These are phyloP conservation scores for Chaenodraco wilsoni DNA, from an alignment of 2,797 vertebrate species.

Conservation along the genomic window DNA sequence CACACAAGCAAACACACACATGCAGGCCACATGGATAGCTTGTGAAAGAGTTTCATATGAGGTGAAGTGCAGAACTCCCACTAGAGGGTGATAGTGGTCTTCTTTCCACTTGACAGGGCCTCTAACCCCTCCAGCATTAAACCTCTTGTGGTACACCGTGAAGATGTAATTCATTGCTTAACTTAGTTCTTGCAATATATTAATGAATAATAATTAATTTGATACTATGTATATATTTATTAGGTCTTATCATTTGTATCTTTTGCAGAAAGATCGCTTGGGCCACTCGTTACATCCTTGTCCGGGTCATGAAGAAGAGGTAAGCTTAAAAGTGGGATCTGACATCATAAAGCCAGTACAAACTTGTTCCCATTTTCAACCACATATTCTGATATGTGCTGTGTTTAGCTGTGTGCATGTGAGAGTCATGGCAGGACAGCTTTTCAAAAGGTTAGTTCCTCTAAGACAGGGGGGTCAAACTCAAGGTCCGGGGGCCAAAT, in stretches of 20 bases:
- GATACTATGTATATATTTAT: not conserved
- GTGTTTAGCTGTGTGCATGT: accelerated
- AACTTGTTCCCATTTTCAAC: not conserved
- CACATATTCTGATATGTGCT: not conserved
- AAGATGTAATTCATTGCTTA: not conserved
- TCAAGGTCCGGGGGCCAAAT: no score
- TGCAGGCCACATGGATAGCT: not conserved
- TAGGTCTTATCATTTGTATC: slow-evolving; percentile 2
- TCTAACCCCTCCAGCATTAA: not conserved
- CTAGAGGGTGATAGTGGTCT: slow-evolving; percentile 76
- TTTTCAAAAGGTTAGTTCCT: not conserved
- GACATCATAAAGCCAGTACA: not conserved
- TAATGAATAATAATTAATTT: not conserved
- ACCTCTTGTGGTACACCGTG: not conserved
- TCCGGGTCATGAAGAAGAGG: slow-evolving; percentile 89
- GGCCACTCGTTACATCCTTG: slow-evolving; percentile 86
- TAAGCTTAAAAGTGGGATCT: slow-evolving; percentile 63
- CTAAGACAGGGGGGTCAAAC: not conserved
- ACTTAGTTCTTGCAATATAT: not conserved
- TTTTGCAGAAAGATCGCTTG: slow-evolving; percentile 87
- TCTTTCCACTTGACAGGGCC: slow-evolving; percentile 11
- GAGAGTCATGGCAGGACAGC: no score
- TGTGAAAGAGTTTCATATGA: not conserved
- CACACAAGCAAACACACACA: not conserved
- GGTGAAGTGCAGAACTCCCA: slow-evolving; percentile 59